A percentile compares a stretch with the other conserved stretches of the same genome.
Evolutionary conservation across 2,888 invertebrate genomes (phyloP).

Genomic region (Strigamia transsilvanica): DNA sequence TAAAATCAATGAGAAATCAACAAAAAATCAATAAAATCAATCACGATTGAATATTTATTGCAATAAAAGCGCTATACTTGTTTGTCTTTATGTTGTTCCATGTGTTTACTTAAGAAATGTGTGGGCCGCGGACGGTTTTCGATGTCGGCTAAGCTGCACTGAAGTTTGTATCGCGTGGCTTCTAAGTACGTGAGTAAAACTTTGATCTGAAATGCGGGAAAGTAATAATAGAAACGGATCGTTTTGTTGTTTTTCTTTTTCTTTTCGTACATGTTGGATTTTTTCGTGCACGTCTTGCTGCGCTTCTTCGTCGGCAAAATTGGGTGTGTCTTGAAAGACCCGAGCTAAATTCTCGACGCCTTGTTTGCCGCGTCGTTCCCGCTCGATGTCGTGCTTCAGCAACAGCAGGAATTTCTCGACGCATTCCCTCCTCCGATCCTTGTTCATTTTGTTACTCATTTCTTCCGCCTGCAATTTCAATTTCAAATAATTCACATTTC

Average conservation of each 20-base stretch:
- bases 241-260: not conserved
- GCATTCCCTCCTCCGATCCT: conserved; percentile 86
- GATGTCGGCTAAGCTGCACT: conserved; percentile 80
- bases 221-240: not conserved
- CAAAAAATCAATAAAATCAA: not conserved
- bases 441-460: conserved; percentile 90
- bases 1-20: not conserved
- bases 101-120: conserved; percentile 85
- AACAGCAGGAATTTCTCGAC: conserved; percentile 83
- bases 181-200: conserved; percentile 87
- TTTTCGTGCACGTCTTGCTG: conserved; percentile 91
- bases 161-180: conserved; percentile 87
- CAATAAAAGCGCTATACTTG: conserved; percentile 68
- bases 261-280: conserved; percentile 80
- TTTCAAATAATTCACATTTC: not conserved
- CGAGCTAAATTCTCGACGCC: conserved; percentile 88
- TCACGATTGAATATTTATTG: not conserved
- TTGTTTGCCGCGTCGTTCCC: conserved; percentile 87
- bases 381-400: conserved; percentile 86
- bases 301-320: conserved; percentile 85
- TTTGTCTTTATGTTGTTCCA: conserved; percentile 87
- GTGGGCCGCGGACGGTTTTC: conserved; percentile 79
- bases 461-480: conserved; percentile 77
- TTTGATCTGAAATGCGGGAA: not conserved
- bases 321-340: conserved; percentile 85